Evolutionary conservation across 2,888 invertebrate genomes (phyloP), one percentile per base, ranked within the genome.

Genomic region (Ephialtes manifestator): DNA sequence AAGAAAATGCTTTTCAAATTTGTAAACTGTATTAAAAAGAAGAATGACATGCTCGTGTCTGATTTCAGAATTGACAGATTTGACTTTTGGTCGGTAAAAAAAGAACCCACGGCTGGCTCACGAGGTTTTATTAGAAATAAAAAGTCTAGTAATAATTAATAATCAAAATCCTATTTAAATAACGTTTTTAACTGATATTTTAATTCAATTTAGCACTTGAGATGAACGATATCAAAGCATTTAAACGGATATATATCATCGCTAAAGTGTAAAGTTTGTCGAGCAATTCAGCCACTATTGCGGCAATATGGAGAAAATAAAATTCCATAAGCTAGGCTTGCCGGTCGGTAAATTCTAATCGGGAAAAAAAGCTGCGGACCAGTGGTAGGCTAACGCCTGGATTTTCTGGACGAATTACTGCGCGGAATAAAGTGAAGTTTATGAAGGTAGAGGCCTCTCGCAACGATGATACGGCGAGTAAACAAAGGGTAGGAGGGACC

Each of bases 371-470:
- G 35, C 35, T 11, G 35, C 1, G n/a, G 11, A 65, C 1, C 65
- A 18, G 11, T 39, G 60, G 24, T 24, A 24, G 24, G 2, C 24
- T 24, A 24, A 24, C 24, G 1, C 65, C 20, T 39, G 35, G 65
- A 65, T 65, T 39, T 39, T 65, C 65, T 39, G 65, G 35, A 65
- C 39, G 65, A 65, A 65, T 65, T 65, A 65, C 65, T 65, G 65
- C 65, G 65, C 20, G 65, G 35, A 65, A 65, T 65, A 65, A 65
- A 65, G 35, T 65, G 39, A 65, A 65, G 65, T 65, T 65, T 65
- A 65, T 65, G 65, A 65, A 65, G 65, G 39, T 35, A 65, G 65
- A 65, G 65, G 39, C 39, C 65, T 39, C 65, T 35, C 35, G 39
- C 20, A 20, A 8, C 65, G 65, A 65, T 65, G 65, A 65, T 65